A percentile compares a stretch with the other conserved stretches of the same genome.
Evolutionary conservation across 2,888 invertebrate genomes (phyloP).

Genomic region (Lissonota sp.): DNA sequence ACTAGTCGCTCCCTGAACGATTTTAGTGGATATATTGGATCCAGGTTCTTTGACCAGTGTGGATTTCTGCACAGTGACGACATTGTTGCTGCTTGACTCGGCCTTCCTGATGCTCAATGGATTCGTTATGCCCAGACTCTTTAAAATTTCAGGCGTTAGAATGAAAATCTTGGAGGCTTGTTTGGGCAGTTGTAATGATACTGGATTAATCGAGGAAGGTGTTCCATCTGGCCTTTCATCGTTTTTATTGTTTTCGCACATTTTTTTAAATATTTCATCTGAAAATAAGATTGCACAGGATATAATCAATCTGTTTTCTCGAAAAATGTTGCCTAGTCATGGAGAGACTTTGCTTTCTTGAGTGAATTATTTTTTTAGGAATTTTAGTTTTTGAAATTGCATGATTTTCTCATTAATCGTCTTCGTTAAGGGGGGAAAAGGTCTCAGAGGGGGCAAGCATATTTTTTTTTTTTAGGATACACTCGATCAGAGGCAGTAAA

Average conservation of each 20-base stretch:
- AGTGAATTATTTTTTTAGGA: neutral
- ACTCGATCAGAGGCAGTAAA: neutral
- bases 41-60: neutral
- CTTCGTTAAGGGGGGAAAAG: too few species aligned
- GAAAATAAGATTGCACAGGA: neutral
- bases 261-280: conserved; percentile 33
- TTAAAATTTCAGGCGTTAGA: conserved; percentile 61
- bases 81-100: neutral
- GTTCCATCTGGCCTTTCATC: conserved; percentile 10
- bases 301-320: neutral
- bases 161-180: conserved; percentile 55
- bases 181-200: conserved; percentile 6
- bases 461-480: neutral
- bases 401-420: too few species aligned
- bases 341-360: neutral
- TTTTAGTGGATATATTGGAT: neutral
- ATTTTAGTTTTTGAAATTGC: too few species aligned
- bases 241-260: conserved; percentile 42
- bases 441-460: too few species aligned
- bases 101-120: conserved; percentile 19
- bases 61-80: neutral
- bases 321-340: neutral
- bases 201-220: neutral
- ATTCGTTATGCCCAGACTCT: conserved; percentile 51
- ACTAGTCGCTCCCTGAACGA: neutral